Percentiles rank a stretch among this genome's conserved stretches.
These are phyloP conservation scores for Mercenaria mercenaria DNA, from an alignment of 1,140 invertebrate genomes.

Conservation along the genomic window DNA sequence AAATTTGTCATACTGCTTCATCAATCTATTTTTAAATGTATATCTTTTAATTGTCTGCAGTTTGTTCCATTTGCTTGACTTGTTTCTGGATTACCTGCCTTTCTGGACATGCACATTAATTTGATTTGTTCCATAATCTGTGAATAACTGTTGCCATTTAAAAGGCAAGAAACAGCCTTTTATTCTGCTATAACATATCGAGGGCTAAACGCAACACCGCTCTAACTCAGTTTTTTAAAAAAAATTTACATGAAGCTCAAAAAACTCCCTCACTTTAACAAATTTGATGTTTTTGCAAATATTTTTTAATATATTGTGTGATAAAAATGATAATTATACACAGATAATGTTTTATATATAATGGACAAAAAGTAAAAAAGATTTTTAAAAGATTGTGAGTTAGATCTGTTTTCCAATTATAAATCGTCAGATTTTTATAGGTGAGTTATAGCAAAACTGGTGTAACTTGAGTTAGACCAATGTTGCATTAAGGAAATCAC, in stretches of 20 bases:
- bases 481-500: background rate
- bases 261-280: background rate
- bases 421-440: background rate
- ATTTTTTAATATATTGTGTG: background rate
- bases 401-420: slow-evolving; percentile 3
- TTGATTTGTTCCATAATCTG: too few relatives aligned
- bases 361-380: background rate
- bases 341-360: background rate
- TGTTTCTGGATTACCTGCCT: too few relatives aligned
- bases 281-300: background rate
- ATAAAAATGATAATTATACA: background rate
- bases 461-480: background rate
- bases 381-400: background rate
- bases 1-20: too few relatives aligned
- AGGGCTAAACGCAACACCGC: slow-evolving; percentile 53
- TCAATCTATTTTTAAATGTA: too few relatives aligned
- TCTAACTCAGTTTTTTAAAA: background rate
- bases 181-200: background rate
- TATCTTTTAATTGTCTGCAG: too few relatives aligned
- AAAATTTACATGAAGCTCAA: background rate
- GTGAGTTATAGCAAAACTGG: background rate
- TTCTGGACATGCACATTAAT: too few relatives aligned
- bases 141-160: too few relatives aligned
- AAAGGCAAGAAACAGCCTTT: too few relatives aligned
- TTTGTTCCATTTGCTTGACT: too few relatives aligned